Evolutionary conservation across 2,113 vertebrate genomes (phyloP).

Genomic region (Phalacrocorax pelagicus): DNA sequence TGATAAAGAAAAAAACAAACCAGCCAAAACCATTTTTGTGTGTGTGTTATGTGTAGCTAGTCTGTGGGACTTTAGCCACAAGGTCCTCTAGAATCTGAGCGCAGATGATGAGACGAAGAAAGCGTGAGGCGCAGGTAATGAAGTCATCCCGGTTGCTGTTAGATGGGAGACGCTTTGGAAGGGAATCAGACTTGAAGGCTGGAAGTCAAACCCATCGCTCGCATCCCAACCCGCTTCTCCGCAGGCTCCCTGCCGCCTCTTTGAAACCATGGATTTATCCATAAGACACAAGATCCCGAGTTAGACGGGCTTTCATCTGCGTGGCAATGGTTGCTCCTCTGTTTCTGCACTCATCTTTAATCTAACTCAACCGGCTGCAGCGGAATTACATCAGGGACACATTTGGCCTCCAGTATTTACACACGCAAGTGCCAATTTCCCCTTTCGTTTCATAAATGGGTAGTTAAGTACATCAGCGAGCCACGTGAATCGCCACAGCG

Average conservation of each 20-base stretch:
- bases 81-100: not conserved
- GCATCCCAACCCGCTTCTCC: not conserved
- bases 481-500: not conserved
- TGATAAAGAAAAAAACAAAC: not conserved
- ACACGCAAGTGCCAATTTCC: not conserved
- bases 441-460: not conserved
- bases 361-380: not conserved
- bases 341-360: not conserved
- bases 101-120: not conserved
- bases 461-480: not conserved
- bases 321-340: accelerated
- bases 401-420: not conserved
- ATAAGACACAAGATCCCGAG: not conserved
- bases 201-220: not conserved
- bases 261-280: not conserved
- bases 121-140: not conserved
- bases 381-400: not conserved
- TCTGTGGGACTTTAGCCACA: not conserved
- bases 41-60: not conserved
- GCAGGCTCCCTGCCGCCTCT: not conserved
- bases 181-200: not conserved
- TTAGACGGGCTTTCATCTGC: not conserved
- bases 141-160: not conserved
- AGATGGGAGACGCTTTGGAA: not conserved
- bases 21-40: not conserved